Evolutionary conservation across 2,797 vertebrate genomes (phyloP).

Genomic region (Phylloscopus collybita): DNA sequence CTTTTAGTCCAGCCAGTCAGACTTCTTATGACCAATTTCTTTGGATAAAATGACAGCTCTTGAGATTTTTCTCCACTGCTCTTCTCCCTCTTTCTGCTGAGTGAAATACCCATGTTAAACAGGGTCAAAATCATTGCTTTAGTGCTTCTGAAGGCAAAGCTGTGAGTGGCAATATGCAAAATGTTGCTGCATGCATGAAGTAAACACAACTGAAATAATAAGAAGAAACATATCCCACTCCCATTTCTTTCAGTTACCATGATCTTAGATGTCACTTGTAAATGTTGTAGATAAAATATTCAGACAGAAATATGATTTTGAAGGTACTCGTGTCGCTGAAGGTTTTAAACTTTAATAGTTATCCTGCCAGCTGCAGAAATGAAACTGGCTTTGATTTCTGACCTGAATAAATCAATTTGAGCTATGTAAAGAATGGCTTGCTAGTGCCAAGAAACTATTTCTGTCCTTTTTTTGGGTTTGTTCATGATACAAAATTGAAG

Average conservation of each 20-base stretch:
- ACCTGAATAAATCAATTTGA: slow-evolving; percentile 42
- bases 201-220: neutral
- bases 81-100: neutral
- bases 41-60: neutral
- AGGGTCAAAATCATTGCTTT: neutral
- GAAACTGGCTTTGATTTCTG: slow-evolving; percentile 46
- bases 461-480: neutral
- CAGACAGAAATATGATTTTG: slow-evolving; percentile 26
- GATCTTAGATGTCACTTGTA: slow-evolving; percentile 24
- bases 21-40: neutral
- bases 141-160: neutral
- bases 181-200: neutral
- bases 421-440: neutral
- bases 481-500: neutral
- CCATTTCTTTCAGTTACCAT: neutral
- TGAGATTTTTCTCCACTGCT: neutral
- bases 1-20: neutral
- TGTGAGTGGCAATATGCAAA: neutral
- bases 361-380: slow-evolving; percentile 29
- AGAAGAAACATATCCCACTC: neutral
- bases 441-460: neutral
- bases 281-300: slow-evolving; percentile 18
- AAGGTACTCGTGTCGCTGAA: neutral
- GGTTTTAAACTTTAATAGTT: slow-evolving; percentile 45
- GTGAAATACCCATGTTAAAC: neutral